Evolutionary conservation across 1,140 invertebrate species (phyloP).

Genomic region (Oscheius sp.): DNA sequence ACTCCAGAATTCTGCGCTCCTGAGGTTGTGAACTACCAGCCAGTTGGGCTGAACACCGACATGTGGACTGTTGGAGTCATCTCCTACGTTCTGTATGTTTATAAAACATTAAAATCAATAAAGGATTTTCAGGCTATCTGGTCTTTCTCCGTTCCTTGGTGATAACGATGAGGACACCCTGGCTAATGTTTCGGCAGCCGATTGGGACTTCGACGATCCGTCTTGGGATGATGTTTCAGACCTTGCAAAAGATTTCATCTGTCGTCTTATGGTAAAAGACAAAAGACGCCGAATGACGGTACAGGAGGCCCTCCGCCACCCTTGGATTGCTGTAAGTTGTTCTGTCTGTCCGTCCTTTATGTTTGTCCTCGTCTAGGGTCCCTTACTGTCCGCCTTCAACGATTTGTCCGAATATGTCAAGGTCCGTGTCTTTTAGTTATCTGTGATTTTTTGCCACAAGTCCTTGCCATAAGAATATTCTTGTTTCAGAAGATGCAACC

Average conservation of each 20-base stretch:
- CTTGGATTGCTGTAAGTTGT: constrained; percentile 35
- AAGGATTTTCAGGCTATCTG: constrained; percentile 77
- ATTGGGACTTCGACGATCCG: constrained; percentile 92
- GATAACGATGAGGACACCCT: constrained; percentile 93
- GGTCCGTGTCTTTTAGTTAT: constrained; percentile 21
- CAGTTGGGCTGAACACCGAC: constrained; percentile 87
- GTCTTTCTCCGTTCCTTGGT: constrained; percentile 95
- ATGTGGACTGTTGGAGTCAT: constrained; percentile 98
- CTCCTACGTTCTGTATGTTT: constrained; percentile 89
- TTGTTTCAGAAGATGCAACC: constrained; percentile 39
- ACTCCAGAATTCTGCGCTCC: constrained; percentile 97
- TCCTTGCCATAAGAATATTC: neutral
- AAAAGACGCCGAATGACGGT: constrained; percentile 66
- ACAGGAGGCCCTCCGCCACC: constrained; percentile 36
- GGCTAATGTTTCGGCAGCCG: constrained; percentile 89
- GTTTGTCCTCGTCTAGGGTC: constrained; percentile 34
- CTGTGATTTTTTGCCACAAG: neutral
- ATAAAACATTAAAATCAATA: constrained; percentile 20
- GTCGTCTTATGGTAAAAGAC: constrained; percentile 80
- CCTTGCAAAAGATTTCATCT: constrained; percentile 88
- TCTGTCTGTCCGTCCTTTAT: neutral
- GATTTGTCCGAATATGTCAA: constrained; percentile 44
- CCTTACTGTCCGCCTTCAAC: constrained; percentile 41
- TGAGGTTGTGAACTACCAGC: constrained; percentile 96
- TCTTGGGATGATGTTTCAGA: constrained; percentile 85